Evolutionary conservation across 2,888 invertebrate species (phyloP).

Genomic region (Callimorpha dominula): DNA sequence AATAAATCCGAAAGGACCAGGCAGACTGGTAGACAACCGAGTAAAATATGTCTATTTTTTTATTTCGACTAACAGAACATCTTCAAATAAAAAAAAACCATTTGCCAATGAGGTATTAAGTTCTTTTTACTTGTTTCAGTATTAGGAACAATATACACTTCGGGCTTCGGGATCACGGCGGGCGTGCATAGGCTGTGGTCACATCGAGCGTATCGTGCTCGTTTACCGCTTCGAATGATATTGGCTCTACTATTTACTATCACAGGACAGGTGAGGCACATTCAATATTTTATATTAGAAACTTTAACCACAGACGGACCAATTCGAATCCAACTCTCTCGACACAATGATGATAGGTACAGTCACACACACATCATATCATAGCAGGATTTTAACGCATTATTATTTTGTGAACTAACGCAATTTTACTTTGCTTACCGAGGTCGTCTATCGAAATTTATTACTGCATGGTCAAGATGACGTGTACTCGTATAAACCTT

Average conservation of each 20-base stretch:
- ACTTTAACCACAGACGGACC: background rate
- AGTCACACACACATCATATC: no score
- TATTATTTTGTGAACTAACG: background rate
- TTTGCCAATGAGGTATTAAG: no score
- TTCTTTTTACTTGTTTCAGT: slow-evolving; percentile 55
- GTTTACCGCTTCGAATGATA: slow-evolving; percentile 89
- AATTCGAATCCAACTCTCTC: background rate
- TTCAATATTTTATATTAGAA: background rate
- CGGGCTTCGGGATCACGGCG: slow-evolving; percentile 94
- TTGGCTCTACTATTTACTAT: slow-evolving; percentile 91
- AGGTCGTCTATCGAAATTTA: background rate
- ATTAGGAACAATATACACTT: slow-evolving; percentile 87
- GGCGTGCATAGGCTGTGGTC: slow-evolving; percentile 94
- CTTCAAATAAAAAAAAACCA: no score
- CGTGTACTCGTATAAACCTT: background rate
- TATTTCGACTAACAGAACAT: no score
- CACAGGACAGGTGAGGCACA: slow-evolving; percentile 89
- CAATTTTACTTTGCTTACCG: background rate
- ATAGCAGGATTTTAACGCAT: no score
- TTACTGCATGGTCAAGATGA: background rate
- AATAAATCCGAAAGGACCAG: no score
- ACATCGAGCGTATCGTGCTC: slow-evolving; percentile 92
- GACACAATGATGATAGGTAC: no score
- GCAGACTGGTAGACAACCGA: no score
- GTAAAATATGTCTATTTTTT: no score